phyloP scores from a whole-genome alignment of 2,888 invertebrate genomes.

The Dione vanillae region DNA sequence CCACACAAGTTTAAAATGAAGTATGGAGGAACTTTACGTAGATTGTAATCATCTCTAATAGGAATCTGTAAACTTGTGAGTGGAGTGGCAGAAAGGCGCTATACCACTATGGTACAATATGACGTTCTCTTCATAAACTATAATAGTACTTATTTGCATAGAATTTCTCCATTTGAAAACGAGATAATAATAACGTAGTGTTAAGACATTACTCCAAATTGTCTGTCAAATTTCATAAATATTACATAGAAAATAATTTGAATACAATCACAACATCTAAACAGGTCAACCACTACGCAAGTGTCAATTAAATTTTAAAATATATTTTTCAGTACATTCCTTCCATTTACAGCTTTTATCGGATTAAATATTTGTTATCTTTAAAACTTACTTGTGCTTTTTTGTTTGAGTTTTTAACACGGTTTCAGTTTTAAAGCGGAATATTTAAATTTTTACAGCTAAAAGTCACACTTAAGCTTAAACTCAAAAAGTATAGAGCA shows the following conservation, averaged over 20 bases:
- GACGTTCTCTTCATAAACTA: too few relatives aligned
- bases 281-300: background rate
- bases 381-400: background rate
- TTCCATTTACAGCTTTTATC: background rate
- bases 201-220: background rate
- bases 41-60: too few relatives aligned
- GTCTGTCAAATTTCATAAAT: too few relatives aligned
- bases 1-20: too few relatives aligned
- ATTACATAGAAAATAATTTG: background rate
- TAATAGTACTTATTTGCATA: too few relatives aligned
- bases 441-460: background rate
- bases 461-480: background rate
- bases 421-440: background rate
- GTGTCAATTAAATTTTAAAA: background rate
- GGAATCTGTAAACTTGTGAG: too few relatives aligned
- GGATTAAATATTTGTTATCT: conserved; percentile 2
- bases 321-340: background rate
- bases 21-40: too few relatives aligned
- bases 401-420: background rate
- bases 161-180: too few relatives aligned
- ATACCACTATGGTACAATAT: too few relatives aligned
- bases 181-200: too few relatives aligned
- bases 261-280: background rate
- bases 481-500: background rate
- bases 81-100: too few relatives aligned